A percentile compares a stretch with the other conserved stretches of the same genome.
Conservation (phyloP, 2,113 vertebrate genomes). For the Sylvicapra grimmia region DNA sequence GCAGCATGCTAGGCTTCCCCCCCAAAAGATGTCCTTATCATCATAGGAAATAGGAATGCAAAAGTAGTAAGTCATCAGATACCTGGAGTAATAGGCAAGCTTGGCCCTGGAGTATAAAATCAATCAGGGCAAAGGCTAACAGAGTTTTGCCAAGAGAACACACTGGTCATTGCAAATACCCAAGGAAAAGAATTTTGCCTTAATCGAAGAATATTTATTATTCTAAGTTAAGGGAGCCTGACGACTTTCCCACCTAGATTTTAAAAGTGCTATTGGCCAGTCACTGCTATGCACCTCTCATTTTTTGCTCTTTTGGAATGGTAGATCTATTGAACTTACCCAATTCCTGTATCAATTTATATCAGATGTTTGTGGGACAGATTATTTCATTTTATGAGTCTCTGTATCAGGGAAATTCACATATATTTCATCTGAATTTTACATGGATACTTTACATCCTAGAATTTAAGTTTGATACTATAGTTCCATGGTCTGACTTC, state of each 20-base stretch:
- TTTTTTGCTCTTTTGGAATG: not conserved
- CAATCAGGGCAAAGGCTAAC: not conserved
- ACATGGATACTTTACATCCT: not conserved
- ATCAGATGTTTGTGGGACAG: not conserved
- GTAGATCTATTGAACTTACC: not conserved
- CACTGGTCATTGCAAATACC: not conserved
- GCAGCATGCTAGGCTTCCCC: not conserved
- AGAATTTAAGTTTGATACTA: not conserved
- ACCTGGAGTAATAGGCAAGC: not conserved
- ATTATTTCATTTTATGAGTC: not conserved
- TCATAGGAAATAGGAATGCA: not conserved
- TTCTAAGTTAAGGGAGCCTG: not conserved
- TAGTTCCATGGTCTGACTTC: not conserved
- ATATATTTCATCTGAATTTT: not conserved
- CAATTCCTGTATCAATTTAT: not conserved
- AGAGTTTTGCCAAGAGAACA: not conserved
- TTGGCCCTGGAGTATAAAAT: not conserved
- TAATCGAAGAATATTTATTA: not conserved
- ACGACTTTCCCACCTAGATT: not conserved
- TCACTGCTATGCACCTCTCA: not conserved
- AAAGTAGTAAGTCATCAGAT: not conserved
- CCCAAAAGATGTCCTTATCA: fast-evolving
- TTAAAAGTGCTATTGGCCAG: not conserved
- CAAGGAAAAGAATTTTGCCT: not conserved
- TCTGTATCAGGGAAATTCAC: not conserved